Base-by-base conservation (phyloP, 1,140 invertebrate species). In the Vanessa atalanta region DNA sequence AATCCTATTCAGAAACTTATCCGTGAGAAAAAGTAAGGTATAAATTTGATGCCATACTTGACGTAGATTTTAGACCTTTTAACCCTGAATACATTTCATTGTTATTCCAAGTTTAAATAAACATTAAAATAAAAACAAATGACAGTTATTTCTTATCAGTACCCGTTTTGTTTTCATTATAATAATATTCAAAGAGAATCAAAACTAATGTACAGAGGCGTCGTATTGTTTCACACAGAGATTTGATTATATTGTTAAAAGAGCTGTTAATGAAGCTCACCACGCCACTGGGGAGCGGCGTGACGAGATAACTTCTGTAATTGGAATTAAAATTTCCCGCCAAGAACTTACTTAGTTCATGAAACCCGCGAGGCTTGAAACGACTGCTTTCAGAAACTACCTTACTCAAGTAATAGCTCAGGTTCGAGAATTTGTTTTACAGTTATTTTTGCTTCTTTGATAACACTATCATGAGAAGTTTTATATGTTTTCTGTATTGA, bases 311-410 rank as follows among this genome's bases (percentile, higher is more conserved):
- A 61, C 23, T 31, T 37, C 31, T 37, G 14, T 37, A 61, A 61
- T 61, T 61, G n/a, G 57, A 15, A 61, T 61, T 61, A 61, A 61
- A 61, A 37, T 61, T 61, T 15, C 20, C 20, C 26, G 14, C 4
- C 31, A 37, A 51, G 48, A 51, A 61, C 57, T 61, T 61, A 61
- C 31, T 37, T 26, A 6, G 15, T 26, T 14, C 23, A 60, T 20
- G n/a, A 20, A 55, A 60, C 57, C 26, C 26, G 57, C 9, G 26
- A 61, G 57, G 14, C 15, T 61, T 61, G 23, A 37, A 61, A 37
- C 9, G 57, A 37, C 26, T 61, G 57, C 14, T 26, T 61, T 61
- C 57, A 61, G 57, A 31, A 31, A 61, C 26, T 31, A 14, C 13
- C 12, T n/a, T 0, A 14, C 6, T 37, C 43, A n/a, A 43, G 37